These are phyloP conservation scores for Leptinotarsa texana DNA, from an alignment of 1,140 invertebrate species.

Conservation along the genomic window DNA sequence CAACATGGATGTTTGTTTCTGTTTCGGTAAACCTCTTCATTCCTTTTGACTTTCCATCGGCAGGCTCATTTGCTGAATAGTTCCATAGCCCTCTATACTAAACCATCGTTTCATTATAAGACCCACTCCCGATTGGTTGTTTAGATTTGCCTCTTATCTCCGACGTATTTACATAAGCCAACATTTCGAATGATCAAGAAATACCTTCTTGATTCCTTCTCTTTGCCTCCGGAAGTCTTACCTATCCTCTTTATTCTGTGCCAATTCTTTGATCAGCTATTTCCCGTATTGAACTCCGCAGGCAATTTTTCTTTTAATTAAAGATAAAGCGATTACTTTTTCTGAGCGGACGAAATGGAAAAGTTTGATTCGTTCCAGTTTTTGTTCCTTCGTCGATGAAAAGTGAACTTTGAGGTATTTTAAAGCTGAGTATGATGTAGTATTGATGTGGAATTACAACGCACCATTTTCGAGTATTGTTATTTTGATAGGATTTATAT, in stretches of 20 bases:
- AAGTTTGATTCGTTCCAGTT: background rate
- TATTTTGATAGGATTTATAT: too few species aligned
- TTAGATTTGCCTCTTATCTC: constrained; percentile 50
- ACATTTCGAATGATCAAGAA: constrained; percentile 38
- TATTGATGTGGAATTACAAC: too few species aligned
- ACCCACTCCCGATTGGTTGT: constrained; percentile 50
- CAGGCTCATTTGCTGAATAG: constrained; percentile 53
- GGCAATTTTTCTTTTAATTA: constrained; percentile 8
- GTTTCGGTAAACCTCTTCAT: constrained; percentile 53
- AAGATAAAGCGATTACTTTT: constrained; percentile 15
- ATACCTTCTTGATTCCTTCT: constrained; percentile 20
- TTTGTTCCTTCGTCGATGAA: background rate
- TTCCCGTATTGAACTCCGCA: background rate
- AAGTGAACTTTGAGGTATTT: too few species aligned
- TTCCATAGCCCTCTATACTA: constrained; percentile 45
- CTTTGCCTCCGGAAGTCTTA: constrained; percentile 9
- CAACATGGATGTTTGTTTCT: constrained; percentile 55
- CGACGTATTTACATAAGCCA: constrained; percentile 48
- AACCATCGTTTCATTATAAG: constrained; percentile 50
- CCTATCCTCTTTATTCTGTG: constrained; percentile 9
- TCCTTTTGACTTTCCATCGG: constrained; percentile 55
- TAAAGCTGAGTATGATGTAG: too few species aligned
- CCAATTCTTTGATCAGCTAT: constrained; percentile 13
- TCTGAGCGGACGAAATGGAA: background rate
- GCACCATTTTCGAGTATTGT: too few species aligned